Evolutionary conservation across 2,113 vertebrate genomes (phyloP), one percentile per base, ranked within the genome.

Genomic region (Cacatua alba): DNA sequence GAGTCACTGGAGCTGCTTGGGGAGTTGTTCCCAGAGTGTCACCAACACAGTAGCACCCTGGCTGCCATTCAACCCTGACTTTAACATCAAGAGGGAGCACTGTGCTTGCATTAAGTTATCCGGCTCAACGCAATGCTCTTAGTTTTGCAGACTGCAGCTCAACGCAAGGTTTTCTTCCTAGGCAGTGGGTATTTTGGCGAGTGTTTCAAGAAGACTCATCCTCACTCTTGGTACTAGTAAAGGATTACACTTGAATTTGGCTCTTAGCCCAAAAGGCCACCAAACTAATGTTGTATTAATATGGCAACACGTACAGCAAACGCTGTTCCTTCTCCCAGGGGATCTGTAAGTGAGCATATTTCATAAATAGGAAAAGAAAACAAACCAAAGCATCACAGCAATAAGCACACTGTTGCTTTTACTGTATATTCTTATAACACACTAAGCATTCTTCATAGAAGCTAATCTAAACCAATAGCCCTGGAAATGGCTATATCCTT

Each of bases 401-500:
- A 68, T 33, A 39, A 70, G 72, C 67, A 41, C 63, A 67, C n/a
- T 21, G 41, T 17, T 78, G 88, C 60, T 82, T 92, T 80, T 84
- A 17, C 82, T 89, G 41, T n/a, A 20, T 24, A 63, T 12, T 62
- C 82, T 67, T 87, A 15, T 28, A 81, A 82, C 43, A 51, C 51
- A 37, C 68, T 71, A 51, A 6, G 5, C 62, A 70, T 69, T 24
- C 83, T 62, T 90, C 35, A 11, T 39, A 79, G 92, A 84, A 60
- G 7, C 69, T 95, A 95, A 95, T 91, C 82, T 96, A 93, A 94
- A 93, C 89, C 86, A 67, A 85, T 80, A 95, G 93, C 82, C 83
- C 28, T 69, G 48, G 87, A 97, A 95, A 96, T 82, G 63, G 51
- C 70, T 95, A 82, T 90, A 94, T 90, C 86, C 88, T 96, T 97